Base-by-base conservation (phyloP, 2,888 invertebrate genomes). In the Trisateles emortualis region DNA sequence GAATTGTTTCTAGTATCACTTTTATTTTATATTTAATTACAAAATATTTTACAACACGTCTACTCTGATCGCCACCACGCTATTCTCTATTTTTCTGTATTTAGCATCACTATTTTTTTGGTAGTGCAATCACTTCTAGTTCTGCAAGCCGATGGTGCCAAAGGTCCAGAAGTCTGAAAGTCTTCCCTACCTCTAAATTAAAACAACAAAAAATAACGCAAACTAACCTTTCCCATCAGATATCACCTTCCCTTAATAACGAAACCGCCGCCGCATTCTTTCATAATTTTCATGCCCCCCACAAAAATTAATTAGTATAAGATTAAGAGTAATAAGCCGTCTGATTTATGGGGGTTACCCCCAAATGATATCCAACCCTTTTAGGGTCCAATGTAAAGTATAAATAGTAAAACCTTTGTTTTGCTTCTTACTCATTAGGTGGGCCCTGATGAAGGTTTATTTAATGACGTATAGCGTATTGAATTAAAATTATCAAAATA, bases 241-340 rank as follows among this genome's bases (percentile, higher is more conserved):
- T 48, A 61, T 39, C 32, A 56, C 47, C 45, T 52, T 51, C 40
- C 46, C 40, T 36, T 45, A 56, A 32, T 29, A 64, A 55, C 43
- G 11, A 50, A 47, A 59, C 53, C 30, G 8, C n/a, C n/a, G n/a
- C n/a, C n/a, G 17, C 36, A 47, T 63, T 61, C 68, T 65, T 68
- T 74, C 51, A 66, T 70, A 74, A 79, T 66, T 65, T 72, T 62
- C 54, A 68, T 65, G n/a, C n/a, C 56, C 68, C 65, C 52, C 64
- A 71, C 72, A 75, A 80, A 82, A 83, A 83, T 79, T 83, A 83
- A 83, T 83, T 83, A 79, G 63, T 71, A 49, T 59, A 59, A 78
- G 79, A 83, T 83, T 82, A 80, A 74, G 76, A 76, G 76, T 74
- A 82, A 81, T 81, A 81, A 78, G 71, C 70, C 63, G 56, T 17